phyloP scores from a whole-genome alignment of 2,888 invertebrate genomes.

The Aphodius granarius region DNA sequence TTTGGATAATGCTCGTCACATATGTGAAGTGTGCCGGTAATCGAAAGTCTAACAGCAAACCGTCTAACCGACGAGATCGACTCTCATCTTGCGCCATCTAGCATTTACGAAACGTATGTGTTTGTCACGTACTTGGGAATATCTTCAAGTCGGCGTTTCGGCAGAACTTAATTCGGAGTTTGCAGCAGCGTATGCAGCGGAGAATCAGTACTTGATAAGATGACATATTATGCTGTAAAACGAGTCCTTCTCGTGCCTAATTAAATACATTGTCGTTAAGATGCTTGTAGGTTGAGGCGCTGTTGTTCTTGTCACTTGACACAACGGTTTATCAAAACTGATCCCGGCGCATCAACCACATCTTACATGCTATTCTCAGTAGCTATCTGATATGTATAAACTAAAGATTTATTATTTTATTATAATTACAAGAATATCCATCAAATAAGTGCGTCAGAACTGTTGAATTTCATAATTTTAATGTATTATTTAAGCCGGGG shows the following conservation, averaged over 20 bases:
- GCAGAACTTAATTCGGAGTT: background rate
- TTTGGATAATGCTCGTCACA: background rate
- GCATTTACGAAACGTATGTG: conserved; percentile 29
- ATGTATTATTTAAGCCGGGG: too few relatives aligned
- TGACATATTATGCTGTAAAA: background rate
- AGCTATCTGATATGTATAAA: too few relatives aligned
- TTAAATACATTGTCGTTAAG: background rate
- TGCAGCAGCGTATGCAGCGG: background rate
- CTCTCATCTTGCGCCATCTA: background rate
- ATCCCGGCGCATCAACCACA: background rate
- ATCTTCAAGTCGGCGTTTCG: background rate
- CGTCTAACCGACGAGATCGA: background rate
- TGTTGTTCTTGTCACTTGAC: background rate
- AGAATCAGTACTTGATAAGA: background rate
- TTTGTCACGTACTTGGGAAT: conserved; percentile 33
- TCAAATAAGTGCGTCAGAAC: too few relatives aligned
- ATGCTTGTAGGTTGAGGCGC: background rate
- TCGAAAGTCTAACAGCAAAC: background rate
- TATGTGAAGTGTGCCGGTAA: background rate
- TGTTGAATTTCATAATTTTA: too few relatives aligned
- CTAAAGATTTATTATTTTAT: too few relatives aligned
- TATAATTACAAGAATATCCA: too few relatives aligned
- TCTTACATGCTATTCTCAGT: background rate
- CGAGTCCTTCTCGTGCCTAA: background rate
- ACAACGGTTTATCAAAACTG: background rate